These are phyloP conservation scores for Brachionus plicatilis DNA, from an alignment of 1,140 invertebrate genomes.

Conservation along the genomic window DNA sequence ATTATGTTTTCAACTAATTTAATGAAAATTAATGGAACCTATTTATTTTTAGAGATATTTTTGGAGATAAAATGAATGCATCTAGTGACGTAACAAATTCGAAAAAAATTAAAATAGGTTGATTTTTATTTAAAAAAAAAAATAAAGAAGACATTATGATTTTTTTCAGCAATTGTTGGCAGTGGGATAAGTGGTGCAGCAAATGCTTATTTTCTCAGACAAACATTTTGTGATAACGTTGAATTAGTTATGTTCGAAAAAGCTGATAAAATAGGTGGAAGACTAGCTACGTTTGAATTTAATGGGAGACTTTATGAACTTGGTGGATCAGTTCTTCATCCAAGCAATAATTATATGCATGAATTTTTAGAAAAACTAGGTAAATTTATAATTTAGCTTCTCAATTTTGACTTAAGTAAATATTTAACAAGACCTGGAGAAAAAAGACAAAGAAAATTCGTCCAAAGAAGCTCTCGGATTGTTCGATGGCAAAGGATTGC, in stretches of 20 bases:
- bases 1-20: not conserved
- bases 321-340: conserved; percentile 63
- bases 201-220: conserved; percentile 60
- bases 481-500: not conserved
- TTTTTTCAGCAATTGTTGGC: not conserved
- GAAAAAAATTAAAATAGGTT: conserved; percentile 28
- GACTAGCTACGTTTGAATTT: conserved; percentile 59
- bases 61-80: not conserved
- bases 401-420: not conserved
- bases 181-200: conserved; percentile 64
- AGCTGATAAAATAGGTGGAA: conserved; percentile 58
- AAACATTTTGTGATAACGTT: conserved; percentile 60
- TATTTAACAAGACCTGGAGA: not conserved
- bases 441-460: not conserved
- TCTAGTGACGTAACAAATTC: not conserved
- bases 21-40: not conserved
- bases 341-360: conserved; percentile 62
- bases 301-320: conserved; percentile 60
- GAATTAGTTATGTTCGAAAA: conserved; percentile 59
- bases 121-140: not conserved
- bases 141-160: not conserved
- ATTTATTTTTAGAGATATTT: not conserved
- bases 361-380: conserved; percentile 60
- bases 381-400: conserved; percentile 44
- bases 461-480: not conserved